These are phyloP conservation scores for Neodiprion virginianus DNA, from an alignment of 1,140 invertebrate genomes.

Conservation along the genomic window DNA sequence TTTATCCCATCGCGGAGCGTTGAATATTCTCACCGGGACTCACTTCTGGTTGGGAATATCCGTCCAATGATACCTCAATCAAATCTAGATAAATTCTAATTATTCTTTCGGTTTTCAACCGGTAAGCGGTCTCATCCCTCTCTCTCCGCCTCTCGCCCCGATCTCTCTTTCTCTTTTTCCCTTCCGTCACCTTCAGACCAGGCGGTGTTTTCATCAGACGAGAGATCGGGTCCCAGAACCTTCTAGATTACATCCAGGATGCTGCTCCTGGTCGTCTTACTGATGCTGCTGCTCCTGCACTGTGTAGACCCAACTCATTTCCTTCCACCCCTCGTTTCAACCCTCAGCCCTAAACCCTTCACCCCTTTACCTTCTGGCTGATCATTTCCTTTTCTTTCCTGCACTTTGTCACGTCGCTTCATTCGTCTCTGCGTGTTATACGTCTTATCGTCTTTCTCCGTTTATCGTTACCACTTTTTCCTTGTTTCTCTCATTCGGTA, in stretches of 20 bases:
- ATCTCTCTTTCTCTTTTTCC: background rate
- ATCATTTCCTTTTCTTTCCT: background rate
- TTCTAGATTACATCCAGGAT: slow-evolving; percentile 42
- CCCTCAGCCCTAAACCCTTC: background rate
- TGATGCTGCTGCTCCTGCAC: background rate
- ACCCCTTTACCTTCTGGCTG: background rate
- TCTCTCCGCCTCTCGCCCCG: background rate
- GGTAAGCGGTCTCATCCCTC: background rate
- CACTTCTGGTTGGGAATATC: no score
- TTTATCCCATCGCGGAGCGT: no score
- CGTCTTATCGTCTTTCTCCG: no score
- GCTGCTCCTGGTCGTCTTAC: slow-evolving; percentile 8
- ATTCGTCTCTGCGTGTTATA: no score
- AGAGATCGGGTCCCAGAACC: slow-evolving; percentile 48
- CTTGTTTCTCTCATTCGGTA: no score
- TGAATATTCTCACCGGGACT: no score
- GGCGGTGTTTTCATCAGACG: slow-evolving; percentile 36
- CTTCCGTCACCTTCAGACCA: slow-evolving; percentile 21
- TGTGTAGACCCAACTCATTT: slow-evolving; percentile 5
- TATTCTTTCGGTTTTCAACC: no score
- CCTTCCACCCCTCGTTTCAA: slow-evolving; percentile 2
- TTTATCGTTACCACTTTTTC: no score
- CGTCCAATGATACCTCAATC: no score
- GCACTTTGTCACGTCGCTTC: no score
- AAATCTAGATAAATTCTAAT: no score